Evolutionary conservation across 1,140 invertebrate genomes (phyloP).

Genomic region (Leptopilina clavipes): DNA sequence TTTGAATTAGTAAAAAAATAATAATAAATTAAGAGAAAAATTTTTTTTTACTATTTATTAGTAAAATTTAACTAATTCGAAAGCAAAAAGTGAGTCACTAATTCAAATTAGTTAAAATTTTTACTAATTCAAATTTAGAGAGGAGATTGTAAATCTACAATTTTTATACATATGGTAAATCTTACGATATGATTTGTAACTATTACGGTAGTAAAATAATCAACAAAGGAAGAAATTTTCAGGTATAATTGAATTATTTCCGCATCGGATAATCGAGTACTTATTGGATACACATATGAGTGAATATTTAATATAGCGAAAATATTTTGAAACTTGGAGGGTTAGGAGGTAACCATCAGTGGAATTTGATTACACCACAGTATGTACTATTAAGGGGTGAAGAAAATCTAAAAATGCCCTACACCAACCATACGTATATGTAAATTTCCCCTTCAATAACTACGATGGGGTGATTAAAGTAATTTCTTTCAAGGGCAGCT

Average conservation of each 20-base stretch:
- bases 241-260: background rate
- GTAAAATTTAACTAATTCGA: too few relatives aligned
- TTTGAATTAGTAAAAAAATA: too few relatives aligned
- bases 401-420: slow-evolving; percentile 23
- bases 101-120: too few relatives aligned
- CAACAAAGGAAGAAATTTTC: background rate
- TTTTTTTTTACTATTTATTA: too few relatives aligned
- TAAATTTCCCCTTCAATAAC: slow-evolving; percentile 17
- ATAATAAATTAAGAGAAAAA: too few relatives aligned
- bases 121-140: too few relatives aligned
- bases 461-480: background rate
- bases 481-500: background rate
- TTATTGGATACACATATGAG: background rate
- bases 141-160: too few relatives aligned
- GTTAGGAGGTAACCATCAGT: background rate
- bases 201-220: too few relatives aligned
- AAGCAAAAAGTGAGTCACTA: too few relatives aligned
- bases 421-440: background rate
- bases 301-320: slow-evolving; percentile 11
- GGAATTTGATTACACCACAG: slow-evolving; percentile 17
- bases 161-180: too few relatives aligned
- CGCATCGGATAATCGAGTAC: background rate
- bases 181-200: too few relatives aligned
- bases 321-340: background rate
- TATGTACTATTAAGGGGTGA: background rate